A percentile compares a stretch with the other conserved stretches of the same genome.
Conservation (phyloP, 2,888 invertebrate species). For the Plebejus argus region DNA sequence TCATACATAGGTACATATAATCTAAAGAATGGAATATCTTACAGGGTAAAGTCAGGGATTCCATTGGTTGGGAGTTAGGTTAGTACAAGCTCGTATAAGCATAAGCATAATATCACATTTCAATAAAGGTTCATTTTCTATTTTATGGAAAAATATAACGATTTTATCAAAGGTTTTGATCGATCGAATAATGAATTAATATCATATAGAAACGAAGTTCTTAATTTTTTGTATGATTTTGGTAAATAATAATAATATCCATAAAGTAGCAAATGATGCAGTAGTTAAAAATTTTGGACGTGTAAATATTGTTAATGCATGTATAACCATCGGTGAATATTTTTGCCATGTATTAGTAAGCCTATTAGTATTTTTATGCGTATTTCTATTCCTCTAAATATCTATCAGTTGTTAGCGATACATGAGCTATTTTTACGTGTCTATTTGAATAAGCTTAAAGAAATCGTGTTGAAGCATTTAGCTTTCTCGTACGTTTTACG, state of each 20-base stretch:
- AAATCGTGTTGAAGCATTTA: conserved; percentile 24
- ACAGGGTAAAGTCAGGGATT: conserved; percentile 42
- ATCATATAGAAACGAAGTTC: conserved; percentile 4
- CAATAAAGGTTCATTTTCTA: conserved; percentile 36
- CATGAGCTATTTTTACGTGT: conserved; percentile 18
- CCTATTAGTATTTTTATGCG: conserved; percentile 23
- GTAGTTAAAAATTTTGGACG: not conserved
- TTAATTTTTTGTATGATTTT: too few relatives aligned
- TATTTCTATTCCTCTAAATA: conserved; percentile 20
- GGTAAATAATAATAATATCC: not conserved
- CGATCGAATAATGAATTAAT: conserved; percentile 21
- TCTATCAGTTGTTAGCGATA: conserved; percentile 30
- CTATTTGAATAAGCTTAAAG: conserved; percentile 25
- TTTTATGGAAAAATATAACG: not conserved
- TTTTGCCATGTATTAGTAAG: conserved; percentile 21
- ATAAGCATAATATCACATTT: conserved; percentile 42
- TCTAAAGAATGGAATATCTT: conserved; percentile 43
- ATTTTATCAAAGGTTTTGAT: not conserved
- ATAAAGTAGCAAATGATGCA: conserved; percentile 13
- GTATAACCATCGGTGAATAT: conserved; percentile 20
- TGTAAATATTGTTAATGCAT: conserved; percentile 24
- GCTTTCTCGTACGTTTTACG: conserved; percentile 31
- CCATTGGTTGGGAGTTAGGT: conserved; percentile 42
- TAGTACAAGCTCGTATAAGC: conserved; percentile 47
- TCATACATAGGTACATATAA: conserved; percentile 44